A percentile compares a stretch with the other conserved stretches of the same genome.
These are phyloP conservation scores for Serinus canaria DNA, from an alignment of 2,113 vertebrate species.

Conservation along the genomic window DNA sequence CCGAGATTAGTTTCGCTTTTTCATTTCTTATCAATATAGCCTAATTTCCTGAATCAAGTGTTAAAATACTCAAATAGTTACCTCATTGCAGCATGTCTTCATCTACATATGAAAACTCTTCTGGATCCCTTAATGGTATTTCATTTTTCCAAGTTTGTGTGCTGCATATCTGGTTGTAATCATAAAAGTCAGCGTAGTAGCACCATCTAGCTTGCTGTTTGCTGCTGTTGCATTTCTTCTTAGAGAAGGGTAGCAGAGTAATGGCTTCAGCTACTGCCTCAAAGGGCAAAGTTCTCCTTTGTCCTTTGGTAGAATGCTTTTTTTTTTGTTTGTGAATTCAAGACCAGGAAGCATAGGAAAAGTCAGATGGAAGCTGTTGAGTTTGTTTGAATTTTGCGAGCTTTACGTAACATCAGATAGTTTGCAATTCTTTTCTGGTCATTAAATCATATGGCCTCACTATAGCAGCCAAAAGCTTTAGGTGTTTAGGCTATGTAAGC, in stretches of 20 bases:
- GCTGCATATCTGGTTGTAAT: neutral
- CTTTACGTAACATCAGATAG: neutral
- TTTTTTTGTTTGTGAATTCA: neutral
- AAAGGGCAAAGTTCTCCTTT: neutral
- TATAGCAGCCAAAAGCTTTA: neutral
- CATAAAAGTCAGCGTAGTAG: neutral
- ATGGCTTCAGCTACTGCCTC: neutral
- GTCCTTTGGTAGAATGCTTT: neutral
- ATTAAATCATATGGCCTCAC: neutral
- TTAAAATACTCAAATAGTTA: neutral
- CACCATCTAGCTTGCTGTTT: constrained; percentile 52
- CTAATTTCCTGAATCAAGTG: neutral
- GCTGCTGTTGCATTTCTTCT: neutral
- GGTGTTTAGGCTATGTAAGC: neutral
- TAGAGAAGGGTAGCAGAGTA: neutral
- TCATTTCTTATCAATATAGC: neutral
- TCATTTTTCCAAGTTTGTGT: neutral
- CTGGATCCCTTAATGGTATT: neutral
- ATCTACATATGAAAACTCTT: neutral
- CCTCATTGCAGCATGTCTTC: neutral
- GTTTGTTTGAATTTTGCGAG: neutral
- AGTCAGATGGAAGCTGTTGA: neutral
- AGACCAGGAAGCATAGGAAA: neutral
- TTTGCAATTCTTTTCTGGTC: neutral
- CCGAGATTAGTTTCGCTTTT: neutral